These are phyloP conservation scores for Archips xylosteana DNA, from an alignment of 2,888 invertebrate genomes.

Conservation along the genomic window DNA sequence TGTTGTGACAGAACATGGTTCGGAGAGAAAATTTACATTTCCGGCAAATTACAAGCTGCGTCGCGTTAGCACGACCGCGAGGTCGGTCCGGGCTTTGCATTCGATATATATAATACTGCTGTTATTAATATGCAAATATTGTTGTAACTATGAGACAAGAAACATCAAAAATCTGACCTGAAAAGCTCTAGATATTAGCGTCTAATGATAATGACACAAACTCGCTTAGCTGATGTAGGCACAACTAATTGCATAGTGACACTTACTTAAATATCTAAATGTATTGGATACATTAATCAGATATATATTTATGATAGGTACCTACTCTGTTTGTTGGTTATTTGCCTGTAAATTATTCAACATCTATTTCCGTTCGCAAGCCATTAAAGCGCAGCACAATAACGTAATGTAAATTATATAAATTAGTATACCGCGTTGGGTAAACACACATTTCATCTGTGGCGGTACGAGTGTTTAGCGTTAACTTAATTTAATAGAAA, in stretches of 20 bases:
- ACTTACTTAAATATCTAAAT: conserved; percentile 4
- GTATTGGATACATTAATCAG: conserved; percentile 14
- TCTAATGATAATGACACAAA: background rate
- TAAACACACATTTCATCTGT: conserved; percentile 58
- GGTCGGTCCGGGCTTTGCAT: conserved; percentile 29
- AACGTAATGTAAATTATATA: conserved; percentile 47
- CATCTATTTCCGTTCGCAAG: conserved; percentile 41
- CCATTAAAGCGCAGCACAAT: conserved; percentile 45
- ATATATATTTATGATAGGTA: conserved; percentile 1
- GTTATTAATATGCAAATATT: conserved; percentile 35
- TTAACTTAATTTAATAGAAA: conserved; percentile 69
- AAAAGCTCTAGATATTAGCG: background rate
- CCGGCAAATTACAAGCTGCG: conserved; percentile 38
- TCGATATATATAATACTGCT: conserved; percentile 29
- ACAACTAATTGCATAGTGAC: too few relatives aligned
- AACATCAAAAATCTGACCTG: conserved; percentile 13
- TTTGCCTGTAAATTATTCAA: conserved; percentile 29
- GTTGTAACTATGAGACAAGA: background rate
- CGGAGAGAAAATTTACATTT: conserved; percentile 33
- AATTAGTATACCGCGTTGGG: conserved; percentile 53
- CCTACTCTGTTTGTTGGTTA: conserved; percentile 22
- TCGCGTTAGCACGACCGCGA: conserved; percentile 19
- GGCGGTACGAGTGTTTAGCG: conserved; percentile 62
- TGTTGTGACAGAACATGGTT: conserved; percentile 26
- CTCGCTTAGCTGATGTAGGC: background rate